A percentile compares a stretch with the other conserved stretches of the same genome.
phyloP scores from a whole-genome alignment of 2,888 invertebrate genomes.

The Labia minor region DNA sequence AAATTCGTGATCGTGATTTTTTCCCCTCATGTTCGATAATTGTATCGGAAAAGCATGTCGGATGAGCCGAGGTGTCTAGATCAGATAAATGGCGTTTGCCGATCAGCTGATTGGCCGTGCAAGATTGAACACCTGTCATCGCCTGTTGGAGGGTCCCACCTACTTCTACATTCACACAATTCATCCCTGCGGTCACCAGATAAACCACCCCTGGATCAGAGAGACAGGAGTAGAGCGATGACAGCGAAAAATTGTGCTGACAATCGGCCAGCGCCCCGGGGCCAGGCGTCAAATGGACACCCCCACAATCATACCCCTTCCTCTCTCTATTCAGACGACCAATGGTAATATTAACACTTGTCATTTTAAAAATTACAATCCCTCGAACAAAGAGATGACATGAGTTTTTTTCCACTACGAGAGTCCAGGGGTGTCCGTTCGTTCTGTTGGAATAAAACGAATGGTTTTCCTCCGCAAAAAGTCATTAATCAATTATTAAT shows the following conservation, averaged over 20 bases:
- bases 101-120: conserved; percentile 13
- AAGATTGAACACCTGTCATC: conserved; percentile 13
- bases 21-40: too few species aligned
- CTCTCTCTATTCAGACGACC: background rate
- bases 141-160: background rate
- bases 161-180: too few species aligned
- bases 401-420: background rate
- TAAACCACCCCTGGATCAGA: background rate
- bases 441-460: too few species aligned
- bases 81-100: background rate
- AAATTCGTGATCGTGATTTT: too few species aligned
- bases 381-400: conserved; percentile 13
- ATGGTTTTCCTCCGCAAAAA: background rate
- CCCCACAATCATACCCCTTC: background rate
- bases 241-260: conserved; percentile 13
- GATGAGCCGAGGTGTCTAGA: too few species aligned
- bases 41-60: too few species aligned
- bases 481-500: conserved; percentile 2
- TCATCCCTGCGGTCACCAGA: background rate
- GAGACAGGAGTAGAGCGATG: background rate
- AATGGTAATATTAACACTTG: conserved; percentile 13
- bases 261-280: background rate
- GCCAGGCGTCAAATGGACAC: background rate
- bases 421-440: background rate
- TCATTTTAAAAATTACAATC: conserved; percentile 13